A percentile compares a stretch with the other conserved stretches of the same genome.
phyloP scores from a whole-genome alignment of 2,113 vertebrate species.

The Pedetes capensis region DNA sequence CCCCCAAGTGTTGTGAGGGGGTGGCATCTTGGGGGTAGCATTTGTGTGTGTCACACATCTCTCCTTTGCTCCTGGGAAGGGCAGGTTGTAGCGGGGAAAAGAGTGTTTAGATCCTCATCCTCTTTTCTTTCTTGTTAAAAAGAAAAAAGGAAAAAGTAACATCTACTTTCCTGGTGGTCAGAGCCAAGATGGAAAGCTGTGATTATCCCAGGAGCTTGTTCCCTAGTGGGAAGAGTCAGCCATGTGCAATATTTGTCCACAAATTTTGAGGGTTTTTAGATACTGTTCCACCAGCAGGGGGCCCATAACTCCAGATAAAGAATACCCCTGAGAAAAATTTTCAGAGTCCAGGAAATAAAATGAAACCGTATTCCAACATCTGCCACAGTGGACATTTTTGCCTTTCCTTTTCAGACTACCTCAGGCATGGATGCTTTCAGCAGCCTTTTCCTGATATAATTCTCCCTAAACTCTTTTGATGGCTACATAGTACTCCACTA shows the following conservation, averaged over 20 bases:
- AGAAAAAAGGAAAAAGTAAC: background rate
- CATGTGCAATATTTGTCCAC: accelerated
- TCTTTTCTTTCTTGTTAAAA: background rate
- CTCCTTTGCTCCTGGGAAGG: background rate
- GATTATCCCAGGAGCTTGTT: background rate
- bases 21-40: background rate
- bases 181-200: background rate
- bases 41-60: background rate
- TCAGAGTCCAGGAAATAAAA: background rate
- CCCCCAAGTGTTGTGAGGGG: background rate
- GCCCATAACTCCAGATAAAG: conserved; percentile 29
- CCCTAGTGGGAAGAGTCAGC: accelerated
- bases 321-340: background rate
- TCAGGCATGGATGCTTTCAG: accelerated
- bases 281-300: conserved; percentile 36
- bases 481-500: background rate
- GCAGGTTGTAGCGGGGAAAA: background rate
- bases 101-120: background rate
- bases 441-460: background rate
- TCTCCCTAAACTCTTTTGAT: background rate
- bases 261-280: background rate
- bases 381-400: too few relatives aligned
- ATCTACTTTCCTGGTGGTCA: background rate
- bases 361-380: accelerated
- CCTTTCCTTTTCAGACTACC: background rate